Evolutionary conservation across 2,797 vertebrate species (phyloP).

Genomic region (Salarias fasciatus): DNA sequence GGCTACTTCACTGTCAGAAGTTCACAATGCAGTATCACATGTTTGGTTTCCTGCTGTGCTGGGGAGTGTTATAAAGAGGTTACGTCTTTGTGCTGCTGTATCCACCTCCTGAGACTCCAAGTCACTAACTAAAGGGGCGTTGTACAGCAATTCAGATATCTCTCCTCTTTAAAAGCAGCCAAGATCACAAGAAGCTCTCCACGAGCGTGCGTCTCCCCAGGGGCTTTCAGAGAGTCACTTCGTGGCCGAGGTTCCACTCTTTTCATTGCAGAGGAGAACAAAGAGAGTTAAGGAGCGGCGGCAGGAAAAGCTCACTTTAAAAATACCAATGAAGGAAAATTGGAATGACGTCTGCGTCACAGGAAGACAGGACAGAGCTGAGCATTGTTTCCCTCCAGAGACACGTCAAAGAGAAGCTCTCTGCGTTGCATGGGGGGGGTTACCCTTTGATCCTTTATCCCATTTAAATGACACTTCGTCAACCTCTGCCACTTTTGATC

Average conservation of each 20-base stretch:
- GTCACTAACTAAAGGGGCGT: not conserved
- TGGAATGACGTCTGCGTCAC: constrained; percentile 18
- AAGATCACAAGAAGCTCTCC: constrained; percentile 23
- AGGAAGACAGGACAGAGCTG: constrained; percentile 6
- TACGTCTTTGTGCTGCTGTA: not conserved
- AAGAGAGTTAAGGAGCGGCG: constrained; percentile 13
- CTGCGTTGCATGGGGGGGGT: not conserved
- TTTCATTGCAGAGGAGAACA: constrained; percentile 10
- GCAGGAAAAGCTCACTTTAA: constrained; percentile 3
- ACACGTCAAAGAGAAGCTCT: constrained; percentile 23
- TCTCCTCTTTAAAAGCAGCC: not conserved
- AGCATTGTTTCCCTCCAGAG: constrained; percentile 11
- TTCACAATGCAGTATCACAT: no score
- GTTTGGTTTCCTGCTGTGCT: not conserved
- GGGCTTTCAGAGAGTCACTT: constrained; percentile 1
- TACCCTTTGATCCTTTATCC: constrained; percentile 13
- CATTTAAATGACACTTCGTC: constrained; percentile 29
- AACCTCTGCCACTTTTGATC: constrained; percentile 15
- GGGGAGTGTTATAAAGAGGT: not conserved
- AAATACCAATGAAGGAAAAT: constrained; percentile 1
- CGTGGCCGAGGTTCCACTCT: constrained; percentile 14
- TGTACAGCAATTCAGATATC: not conserved
- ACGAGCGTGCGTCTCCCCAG: constrained; percentile 1
- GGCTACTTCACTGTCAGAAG: no score
- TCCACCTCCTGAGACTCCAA: not conserved